phyloP scores from a whole-genome alignment of 2,888 invertebrate species.

The Heteropelma amictum region DNA sequence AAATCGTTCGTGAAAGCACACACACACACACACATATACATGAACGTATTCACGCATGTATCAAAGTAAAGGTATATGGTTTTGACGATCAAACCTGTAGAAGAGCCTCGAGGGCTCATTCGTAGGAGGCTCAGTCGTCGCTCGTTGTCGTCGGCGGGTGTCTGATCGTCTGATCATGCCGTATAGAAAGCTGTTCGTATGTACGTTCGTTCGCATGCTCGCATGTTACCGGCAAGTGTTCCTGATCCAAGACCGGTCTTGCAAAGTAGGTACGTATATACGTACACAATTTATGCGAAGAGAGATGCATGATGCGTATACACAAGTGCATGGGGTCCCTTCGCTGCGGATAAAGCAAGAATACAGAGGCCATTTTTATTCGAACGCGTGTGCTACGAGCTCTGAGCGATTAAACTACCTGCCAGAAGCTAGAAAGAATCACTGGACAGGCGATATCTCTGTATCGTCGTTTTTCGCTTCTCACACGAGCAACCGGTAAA shows the following conservation, averaged over 20 bases:
- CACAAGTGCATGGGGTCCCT: not conserved
- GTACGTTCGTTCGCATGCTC: constrained; percentile 50
- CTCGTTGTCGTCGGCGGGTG: constrained; percentile 52
- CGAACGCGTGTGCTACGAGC: not conserved
- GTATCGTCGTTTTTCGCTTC: constrained; percentile 25
- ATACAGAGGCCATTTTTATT: constrained; percentile 24
- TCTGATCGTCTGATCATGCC: constrained; percentile 54
- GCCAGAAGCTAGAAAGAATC: constrained; percentile 31
- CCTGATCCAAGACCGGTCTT: constrained; percentile 56
- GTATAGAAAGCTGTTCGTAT: constrained; percentile 55
- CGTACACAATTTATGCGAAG: constrained; percentile 11
- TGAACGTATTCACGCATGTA: not conserved
- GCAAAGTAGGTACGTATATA: constrained; percentile 53
- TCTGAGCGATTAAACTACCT: constrained; percentile 20
- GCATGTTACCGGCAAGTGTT: constrained; percentile 53
- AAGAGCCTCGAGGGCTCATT: constrained; percentile 51
- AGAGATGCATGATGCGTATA: constrained; percentile 41
- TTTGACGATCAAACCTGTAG: constrained; percentile 33
- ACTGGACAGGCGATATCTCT: constrained; percentile 40
- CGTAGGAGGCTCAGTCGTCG: constrained; percentile 50
- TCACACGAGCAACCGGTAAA: constrained; percentile 16
- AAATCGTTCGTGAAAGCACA: too few relatives aligned
- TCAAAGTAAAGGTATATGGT: constrained; percentile 45
- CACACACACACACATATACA: too few relatives aligned
- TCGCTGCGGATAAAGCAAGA: not conserved